A percentile compares a stretch with the other conserved stretches of the same genome.
Evolutionary conservation across 2,888 invertebrate genomes (phyloP).

Genomic region (Eupithecia tripunctaria): DNA sequence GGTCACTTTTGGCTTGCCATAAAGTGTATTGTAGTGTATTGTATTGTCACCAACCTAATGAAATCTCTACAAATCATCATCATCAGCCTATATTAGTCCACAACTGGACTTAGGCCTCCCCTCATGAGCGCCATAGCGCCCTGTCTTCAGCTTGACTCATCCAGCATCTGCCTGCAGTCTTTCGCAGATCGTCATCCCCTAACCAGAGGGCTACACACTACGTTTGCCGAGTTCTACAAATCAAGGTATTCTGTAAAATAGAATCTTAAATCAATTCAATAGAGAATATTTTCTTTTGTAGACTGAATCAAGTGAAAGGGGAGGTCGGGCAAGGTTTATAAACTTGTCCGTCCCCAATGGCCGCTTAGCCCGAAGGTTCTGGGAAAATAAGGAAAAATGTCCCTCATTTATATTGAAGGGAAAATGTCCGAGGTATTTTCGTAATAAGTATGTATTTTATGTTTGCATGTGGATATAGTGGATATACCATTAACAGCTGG

Average conservation of each 20-base stretch:
- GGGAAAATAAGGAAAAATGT: constrained; percentile 70
- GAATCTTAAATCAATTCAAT: background rate
- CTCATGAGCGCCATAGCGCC: too few species aligned
- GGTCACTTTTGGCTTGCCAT: too few species aligned
- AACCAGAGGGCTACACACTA: too few species aligned
- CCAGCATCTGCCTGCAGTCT: too few species aligned
- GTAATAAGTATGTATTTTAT: constrained; percentile 10
- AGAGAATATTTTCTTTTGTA: constrained; percentile 18
- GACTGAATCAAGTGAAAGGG: constrained; percentile 41
- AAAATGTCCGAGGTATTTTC: constrained; percentile 54
- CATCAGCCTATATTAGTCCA: too few species aligned
- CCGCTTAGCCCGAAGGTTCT: constrained; percentile 72
- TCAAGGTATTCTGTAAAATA: background rate
- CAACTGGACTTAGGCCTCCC: too few species aligned
- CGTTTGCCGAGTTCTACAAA: too few species aligned
- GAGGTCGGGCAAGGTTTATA: constrained; percentile 56
- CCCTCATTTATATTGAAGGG: constrained; percentile 77
- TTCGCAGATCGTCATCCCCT: too few species aligned
- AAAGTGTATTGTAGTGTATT: too few species aligned
- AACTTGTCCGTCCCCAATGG: constrained; percentile 70
- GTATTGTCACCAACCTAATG: too few species aligned
- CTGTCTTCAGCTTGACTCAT: too few species aligned
- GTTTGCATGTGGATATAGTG: constrained; percentile 26
- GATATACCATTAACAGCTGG: background rate
- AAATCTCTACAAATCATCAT: too few species aligned